Evolutionary conservation across 1,140 invertebrate species (phyloP).

Genomic region (Trichonephila inaurata): DNA sequence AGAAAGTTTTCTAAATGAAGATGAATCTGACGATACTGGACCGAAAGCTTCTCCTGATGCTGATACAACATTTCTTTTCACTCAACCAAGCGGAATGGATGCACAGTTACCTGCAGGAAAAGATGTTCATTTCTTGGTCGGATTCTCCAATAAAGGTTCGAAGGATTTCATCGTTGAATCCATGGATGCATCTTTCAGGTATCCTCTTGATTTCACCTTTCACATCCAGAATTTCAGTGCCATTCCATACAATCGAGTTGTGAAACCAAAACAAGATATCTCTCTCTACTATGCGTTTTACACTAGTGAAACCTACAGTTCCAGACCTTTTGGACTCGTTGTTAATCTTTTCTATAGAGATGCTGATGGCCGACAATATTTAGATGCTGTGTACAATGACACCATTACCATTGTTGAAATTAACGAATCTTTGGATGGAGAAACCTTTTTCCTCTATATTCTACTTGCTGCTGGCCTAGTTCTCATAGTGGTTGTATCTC

Average conservation of each 20-base stretch:
- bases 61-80: conserved; percentile 95
- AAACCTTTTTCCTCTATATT: conserved; percentile 98
- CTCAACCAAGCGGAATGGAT: conserved; percentile 87
- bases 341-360: conserved; percentile 92
- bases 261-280: conserved; percentile 95
- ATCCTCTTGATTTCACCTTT: conserved; percentile 98
- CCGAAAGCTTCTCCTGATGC: conserved; percentile 92
- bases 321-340: conserved; percentile 96
- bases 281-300: conserved; percentile 97
- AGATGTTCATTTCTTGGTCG: conserved; percentile 96
- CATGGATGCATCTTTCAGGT: conserved; percentile 98
- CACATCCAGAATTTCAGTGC: conserved; percentile 99
- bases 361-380: conserved; percentile 85
- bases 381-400: conserved; percentile 98
- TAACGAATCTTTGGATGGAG: conserved; percentile 97
- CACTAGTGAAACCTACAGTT: conserved; percentile 96
- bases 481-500: conserved; percentile 92
- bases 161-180: conserved; percentile 94
- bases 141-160: conserved; percentile 96
- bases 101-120: conserved; percentile 89
- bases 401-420: conserved; percentile 98
- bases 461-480: conserved; percentile 94
- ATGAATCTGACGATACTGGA: conserved; percentile 85
- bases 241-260: conserved; percentile 92
- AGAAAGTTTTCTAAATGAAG: conserved; percentile 81